Percentiles rank a stretch among this genome's conserved stretches.
These are phyloP conservation scores for Spinus pinus DNA, from an alignment of 2,797 vertebrate genomes.

Conservation along the genomic window DNA sequence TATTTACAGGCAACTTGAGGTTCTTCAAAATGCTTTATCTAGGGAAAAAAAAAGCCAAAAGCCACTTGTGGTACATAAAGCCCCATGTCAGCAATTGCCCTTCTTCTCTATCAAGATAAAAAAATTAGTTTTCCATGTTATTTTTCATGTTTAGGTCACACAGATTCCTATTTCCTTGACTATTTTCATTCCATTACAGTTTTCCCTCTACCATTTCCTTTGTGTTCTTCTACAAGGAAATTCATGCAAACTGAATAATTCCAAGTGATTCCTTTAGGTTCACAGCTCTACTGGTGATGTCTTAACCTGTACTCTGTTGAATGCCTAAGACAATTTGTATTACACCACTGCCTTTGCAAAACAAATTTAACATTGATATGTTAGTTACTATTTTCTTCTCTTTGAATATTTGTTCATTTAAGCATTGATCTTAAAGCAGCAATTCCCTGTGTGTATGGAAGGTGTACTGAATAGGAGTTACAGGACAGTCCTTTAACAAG, in stretches of 20 bases:
- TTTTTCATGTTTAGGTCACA: not conserved
- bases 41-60: accelerated
- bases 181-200: not conserved
- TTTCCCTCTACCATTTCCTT: not conserved
- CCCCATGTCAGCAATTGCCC: accelerated
- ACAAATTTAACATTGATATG: accelerated
- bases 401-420: not conserved
- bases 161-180: not conserved
- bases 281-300: not conserved
- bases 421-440: not conserved
- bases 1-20: not conserved
- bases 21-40: not conserved
- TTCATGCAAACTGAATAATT: not conserved
- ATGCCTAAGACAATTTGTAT: not conserved
- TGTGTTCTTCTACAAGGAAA: not conserved
- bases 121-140: not conserved
- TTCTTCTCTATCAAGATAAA: not conserved
- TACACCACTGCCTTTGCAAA: not conserved
- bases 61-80: accelerated
- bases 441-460: not conserved
- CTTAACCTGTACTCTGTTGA: not conserved
- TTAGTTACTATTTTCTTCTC: not conserved
- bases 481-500: not conserved
- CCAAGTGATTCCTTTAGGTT: not conserved
- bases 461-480: not conserved